Base-by-base conservation (phyloP, 1,140 invertebrate genomes). In the Leptopilina clavipes region DNA sequence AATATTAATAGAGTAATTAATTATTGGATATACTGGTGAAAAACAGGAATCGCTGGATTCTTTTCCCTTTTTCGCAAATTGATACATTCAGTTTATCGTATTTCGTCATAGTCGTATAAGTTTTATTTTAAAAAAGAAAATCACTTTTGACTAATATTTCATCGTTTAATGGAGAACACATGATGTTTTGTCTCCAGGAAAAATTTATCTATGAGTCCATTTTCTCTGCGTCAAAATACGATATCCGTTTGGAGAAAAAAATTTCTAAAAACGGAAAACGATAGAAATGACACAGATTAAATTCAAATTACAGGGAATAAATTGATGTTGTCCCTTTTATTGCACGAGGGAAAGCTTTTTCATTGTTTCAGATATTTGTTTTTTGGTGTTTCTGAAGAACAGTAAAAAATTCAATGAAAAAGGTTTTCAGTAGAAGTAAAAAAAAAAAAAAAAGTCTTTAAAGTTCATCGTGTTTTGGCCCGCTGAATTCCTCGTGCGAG, bases 401-500 rank as follows among this genome's bases (percentile, higher is more conserved):
- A 65, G 22, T 6, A 12, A 31, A 65, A 74, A 40, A 82, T 75
- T 78, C 78, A 48, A 65, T 56, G 74, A 74, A 74, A 76, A 40
- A 79, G 73, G 74, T 71, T 79, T 81, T 84, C 74, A 75, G 70
- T 65, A 70, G 25, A 31, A 31, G 40, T 37, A 48, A 76, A 70
- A 45, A 70, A 71, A 25, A 65, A 72, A 48, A 76, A 70, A 45
- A 72, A 65, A 10, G 45, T 70, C 77, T 90, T 95, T 95, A 98
- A 84, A 99, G 93, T 91, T 99, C 97, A 88, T 99, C 98, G 90
- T 98, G 97, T 89, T 98, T 99, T 17, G 97, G 97, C 8, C 97
- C 97, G 22, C 95, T 97, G 92, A 99, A 99, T 89, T 99, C 98
- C 37, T 97, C 96, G 90, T 97, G 95, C 72, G 97, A 98, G 82